phyloP scores from a whole-genome alignment of 2,888 invertebrate species.

The Mesopsocus fuscifrons region DNA sequence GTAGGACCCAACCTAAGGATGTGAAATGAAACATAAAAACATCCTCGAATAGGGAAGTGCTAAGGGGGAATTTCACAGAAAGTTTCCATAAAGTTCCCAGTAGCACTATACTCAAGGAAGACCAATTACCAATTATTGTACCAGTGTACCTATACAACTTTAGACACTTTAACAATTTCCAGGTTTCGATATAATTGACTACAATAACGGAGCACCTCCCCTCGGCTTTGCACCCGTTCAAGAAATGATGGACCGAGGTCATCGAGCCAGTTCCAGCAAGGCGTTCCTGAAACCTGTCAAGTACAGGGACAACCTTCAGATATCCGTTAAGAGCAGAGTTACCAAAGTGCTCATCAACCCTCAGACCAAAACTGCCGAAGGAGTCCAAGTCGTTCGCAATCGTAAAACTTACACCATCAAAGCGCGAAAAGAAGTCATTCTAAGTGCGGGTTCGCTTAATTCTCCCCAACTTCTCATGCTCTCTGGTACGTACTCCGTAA shows the following conservation, averaged over 20 bases:
- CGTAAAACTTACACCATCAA: constrained; percentile 21
- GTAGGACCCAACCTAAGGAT: too few relatives aligned
- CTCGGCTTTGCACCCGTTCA: constrained; percentile 33
- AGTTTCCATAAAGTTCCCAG: too few relatives aligned
- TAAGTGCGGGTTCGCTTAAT: constrained; percentile 58
- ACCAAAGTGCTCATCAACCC: constrained; percentile 23
- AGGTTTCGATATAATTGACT: constrained; percentile 31
- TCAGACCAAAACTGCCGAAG: constrained; percentile 24
- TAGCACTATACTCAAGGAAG: too few relatives aligned
- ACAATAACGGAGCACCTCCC: constrained; percentile 26
- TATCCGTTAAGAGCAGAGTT: constrained; percentile 20
- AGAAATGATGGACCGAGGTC: constrained; percentile 29
- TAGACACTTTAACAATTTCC: too few relatives aligned
- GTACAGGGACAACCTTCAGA: constrained; percentile 21
- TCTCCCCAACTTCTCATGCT: constrained; percentile 53
- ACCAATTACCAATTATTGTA: too few relatives aligned
- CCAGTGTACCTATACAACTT: too few relatives aligned
- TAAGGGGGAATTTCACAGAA: too few relatives aligned
- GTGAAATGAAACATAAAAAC: too few relatives aligned
- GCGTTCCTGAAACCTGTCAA: constrained; percentile 33
- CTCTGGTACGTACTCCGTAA: constrained; percentile 30
- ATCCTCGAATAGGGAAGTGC: too few relatives aligned
- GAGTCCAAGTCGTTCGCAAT: constrained; percentile 26
- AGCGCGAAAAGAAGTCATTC: constrained; percentile 36
- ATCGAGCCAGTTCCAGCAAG: constrained; percentile 31